These are phyloP conservation scores for Erythrocercus mccallii DNA, from an alignment of 2,113 vertebrate species.

Conservation along the genomic window DNA sequence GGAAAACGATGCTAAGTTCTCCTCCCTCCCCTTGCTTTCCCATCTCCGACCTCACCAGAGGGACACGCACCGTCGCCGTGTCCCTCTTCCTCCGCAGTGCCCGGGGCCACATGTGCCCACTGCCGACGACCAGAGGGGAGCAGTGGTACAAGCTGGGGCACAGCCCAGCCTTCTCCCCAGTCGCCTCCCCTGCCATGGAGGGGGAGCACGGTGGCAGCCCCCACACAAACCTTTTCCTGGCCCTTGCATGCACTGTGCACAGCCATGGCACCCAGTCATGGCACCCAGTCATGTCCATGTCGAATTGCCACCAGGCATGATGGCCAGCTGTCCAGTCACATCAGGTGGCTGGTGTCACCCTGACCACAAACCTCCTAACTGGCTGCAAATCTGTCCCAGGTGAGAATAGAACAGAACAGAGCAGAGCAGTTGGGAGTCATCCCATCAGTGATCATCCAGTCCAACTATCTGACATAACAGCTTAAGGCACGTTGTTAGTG, in stretches of 20 bases:
- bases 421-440: background rate
- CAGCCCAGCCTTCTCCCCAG: background rate
- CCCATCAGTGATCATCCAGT: fast-evolving
- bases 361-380: background rate
- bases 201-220: background rate
- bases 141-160: background rate
- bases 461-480: background rate
- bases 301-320: fast-evolving
- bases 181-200: fast-evolving
- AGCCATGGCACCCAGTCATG: background rate
- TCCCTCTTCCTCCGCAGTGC: background rate
- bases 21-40: fast-evolving
- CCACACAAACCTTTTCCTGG: background rate
- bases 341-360: background rate
- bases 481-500: background rate
- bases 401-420: background rate
- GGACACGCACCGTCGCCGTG: fast-evolving
- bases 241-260: fast-evolving
- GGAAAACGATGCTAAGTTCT: background rate
- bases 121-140: background rate
- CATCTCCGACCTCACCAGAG: background rate
- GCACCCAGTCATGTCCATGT: background rate
- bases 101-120: background rate
- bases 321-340: background rate
- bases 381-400: background rate